A percentile compares a stretch with the other conserved stretches of the same genome.
phyloP scores from a whole-genome alignment of 2,113 vertebrate genomes.

The Apteryx mantelli region DNA sequence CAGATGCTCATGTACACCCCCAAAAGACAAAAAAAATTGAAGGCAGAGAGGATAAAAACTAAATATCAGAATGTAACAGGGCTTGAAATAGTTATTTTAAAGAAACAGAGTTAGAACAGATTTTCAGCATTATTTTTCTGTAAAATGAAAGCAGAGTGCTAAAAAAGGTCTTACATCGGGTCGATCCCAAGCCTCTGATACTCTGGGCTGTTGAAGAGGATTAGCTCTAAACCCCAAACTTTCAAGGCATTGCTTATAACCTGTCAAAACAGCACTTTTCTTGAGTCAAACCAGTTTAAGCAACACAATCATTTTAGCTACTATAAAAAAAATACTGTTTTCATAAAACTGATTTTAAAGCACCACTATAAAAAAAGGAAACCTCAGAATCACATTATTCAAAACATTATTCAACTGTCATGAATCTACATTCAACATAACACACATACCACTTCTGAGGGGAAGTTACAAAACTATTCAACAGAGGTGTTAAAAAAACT shows the following conservation, averaged over 20 bases:
- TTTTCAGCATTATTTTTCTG: neutral
- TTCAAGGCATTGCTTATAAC: slow-evolving; percentile 98
- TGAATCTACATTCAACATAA: neutral
- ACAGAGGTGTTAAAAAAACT: neutral
- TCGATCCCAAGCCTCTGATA: slow-evolving; percentile 95
- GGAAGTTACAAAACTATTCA: slow-evolving; percentile 8
- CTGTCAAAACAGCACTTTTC: slow-evolving; percentile 78
- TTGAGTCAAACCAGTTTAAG: slow-evolving; percentile 46
- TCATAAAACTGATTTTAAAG: neutral
- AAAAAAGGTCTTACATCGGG: slow-evolving; percentile 87
- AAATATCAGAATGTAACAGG: slow-evolving; percentile 1
- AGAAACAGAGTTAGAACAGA: neutral
- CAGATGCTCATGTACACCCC: neutral
- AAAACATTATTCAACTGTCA: neutral
- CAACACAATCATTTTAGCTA: slow-evolving; percentile 9
- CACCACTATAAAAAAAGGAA: neutral
- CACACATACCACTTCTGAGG: neutral
- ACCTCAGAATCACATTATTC: neutral
- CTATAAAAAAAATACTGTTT: slow-evolving; percentile 6
- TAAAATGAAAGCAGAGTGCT: slow-evolving; percentile 43
- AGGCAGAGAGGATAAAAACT: neutral
- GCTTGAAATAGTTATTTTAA: neutral
- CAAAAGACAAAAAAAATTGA: neutral
- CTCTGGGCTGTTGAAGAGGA: slow-evolving; percentile 98
- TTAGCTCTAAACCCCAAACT: slow-evolving; percentile 97